A percentile compares a stretch with the other conserved stretches of the same genome.
These are phyloP conservation scores for Panorpa germanica DNA, from an alignment of 2,888 invertebrate genomes.

Conservation along the genomic window DNA sequence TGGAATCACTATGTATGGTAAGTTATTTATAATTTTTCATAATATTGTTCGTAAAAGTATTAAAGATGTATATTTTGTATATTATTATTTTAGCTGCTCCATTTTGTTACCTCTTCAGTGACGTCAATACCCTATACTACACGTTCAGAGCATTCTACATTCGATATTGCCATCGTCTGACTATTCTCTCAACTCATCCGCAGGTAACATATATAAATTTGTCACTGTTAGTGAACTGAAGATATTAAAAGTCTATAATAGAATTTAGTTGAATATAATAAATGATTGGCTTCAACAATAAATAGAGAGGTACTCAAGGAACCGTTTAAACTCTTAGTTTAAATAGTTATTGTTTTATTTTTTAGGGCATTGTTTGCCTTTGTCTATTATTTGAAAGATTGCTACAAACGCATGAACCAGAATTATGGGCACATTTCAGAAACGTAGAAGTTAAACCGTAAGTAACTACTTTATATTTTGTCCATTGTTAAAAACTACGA, in stretches of 20 bases:
- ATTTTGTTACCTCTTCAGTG: conserved; percentile 83
- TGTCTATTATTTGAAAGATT: conserved; percentile 79
- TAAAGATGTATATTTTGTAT: no score
- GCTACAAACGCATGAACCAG: conserved; percentile 76
- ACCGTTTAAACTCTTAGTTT: conserved; percentile 5
- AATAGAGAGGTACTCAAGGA: conserved; percentile 1
- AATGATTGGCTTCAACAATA: conserved; percentile 1
- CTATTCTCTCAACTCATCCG: conserved; percentile 80
- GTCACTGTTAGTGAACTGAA: no score
- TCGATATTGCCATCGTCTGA: conserved; percentile 80
- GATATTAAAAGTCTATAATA: no score
- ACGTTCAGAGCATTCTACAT: conserved; percentile 83
- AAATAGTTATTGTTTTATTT: conserved; percentile 14
- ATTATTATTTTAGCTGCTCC: conserved; percentile 59
- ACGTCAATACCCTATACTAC: conserved; percentile 71
- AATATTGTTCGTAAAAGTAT: not conserved
- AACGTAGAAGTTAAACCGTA: conserved; percentile 82
- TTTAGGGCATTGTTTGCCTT: conserved; percentile 67
- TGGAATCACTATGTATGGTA: conserved; percentile 95
- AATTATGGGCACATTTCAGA: conserved; percentile 80
- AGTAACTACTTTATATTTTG: conserved; percentile 23
- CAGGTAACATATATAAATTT: conserved; percentile 32
- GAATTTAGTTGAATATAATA: no score
- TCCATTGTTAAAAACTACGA: not conserved
- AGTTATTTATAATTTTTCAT: conserved; percentile 15